These are phyloP conservation scores for Athene noctua DNA, from an alignment of 2,113 vertebrate genomes.

Conservation along the genomic window DNA sequence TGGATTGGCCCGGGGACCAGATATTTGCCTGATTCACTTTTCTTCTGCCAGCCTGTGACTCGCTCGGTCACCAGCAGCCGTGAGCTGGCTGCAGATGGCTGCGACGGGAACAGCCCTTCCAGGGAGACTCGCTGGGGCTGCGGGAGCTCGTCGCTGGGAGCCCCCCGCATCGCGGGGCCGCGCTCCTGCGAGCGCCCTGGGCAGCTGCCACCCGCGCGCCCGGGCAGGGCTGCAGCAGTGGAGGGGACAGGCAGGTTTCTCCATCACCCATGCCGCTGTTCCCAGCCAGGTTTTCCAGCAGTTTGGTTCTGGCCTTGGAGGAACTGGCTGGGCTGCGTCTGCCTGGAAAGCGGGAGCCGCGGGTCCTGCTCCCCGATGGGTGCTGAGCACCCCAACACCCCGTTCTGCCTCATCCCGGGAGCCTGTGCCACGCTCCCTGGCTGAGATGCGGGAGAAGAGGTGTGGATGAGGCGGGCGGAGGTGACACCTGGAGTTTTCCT, in stretches of 20 bases:
- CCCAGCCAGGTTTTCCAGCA: background rate
- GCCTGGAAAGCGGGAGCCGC: background rate
- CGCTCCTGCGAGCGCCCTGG: background rate
- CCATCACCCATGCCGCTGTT: background rate
- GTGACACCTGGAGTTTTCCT: background rate
- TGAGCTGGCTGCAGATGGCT: background rate
- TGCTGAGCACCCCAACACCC: background rate
- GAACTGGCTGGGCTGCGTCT: background rate
- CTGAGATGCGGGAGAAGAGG: background rate
- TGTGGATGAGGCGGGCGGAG: background rate
- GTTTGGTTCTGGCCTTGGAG: background rate
- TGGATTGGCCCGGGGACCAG: background rate
- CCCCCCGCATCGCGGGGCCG: accelerated
- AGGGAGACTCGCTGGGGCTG: background rate
- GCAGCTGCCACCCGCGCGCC: background rate
- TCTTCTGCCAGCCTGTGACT: background rate
- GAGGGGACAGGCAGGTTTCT: background rate
- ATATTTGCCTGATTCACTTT: background rate
- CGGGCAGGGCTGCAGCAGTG: background rate
- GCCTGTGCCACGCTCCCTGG: accelerated
- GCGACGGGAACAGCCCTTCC: background rate
- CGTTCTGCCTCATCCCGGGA: accelerated
- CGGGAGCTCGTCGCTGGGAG: background rate
- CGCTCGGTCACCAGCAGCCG: background rate
- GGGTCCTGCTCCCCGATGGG: background rate